Evolutionary conservation across 2,888 invertebrate genomes (phyloP).

Genomic region (Cenopis cana): DNA sequence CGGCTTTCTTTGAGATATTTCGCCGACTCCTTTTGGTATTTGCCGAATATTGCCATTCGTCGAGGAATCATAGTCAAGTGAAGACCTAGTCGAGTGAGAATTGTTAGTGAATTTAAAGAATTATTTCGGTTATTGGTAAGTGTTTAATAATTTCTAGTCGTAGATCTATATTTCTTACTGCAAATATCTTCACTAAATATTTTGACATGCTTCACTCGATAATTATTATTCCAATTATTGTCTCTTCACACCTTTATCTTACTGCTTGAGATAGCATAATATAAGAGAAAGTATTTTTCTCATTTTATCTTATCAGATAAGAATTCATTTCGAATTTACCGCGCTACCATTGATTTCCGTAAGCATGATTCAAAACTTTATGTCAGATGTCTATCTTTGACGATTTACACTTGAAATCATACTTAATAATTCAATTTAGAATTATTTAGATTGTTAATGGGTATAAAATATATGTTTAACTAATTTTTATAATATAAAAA

Average conservation of each 20-base stretch:
- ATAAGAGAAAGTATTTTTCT: no score
- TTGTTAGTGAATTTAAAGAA: neutral
- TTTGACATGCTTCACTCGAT: no score
- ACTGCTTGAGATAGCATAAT: no score
- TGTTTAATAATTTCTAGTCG: neutral
- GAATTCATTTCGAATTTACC: constrained; percentile 14
- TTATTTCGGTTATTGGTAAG: constrained; percentile 14
- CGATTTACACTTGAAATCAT: neutral
- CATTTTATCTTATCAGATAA: neutral
- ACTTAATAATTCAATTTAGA: neutral
- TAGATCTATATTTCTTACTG: neutral
- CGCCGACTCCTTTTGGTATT: constrained; percentile 24
- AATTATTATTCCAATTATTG: no score
- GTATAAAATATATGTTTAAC: neutral
- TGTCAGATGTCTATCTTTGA: neutral
- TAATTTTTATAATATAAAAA: neutral
- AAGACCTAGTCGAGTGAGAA: constrained; percentile 1
- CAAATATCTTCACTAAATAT: neutral
- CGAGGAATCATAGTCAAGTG: neutral
- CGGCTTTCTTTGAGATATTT: constrained; percentile 38
- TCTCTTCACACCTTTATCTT: no score
- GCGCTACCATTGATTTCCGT: neutral
- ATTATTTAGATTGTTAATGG: neutral
- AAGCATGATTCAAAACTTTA: neutral
- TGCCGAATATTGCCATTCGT: constrained; percentile 10